These are phyloP conservation scores for Rhea pennata DNA, from an alignment of 2,113 vertebrate genomes.

Conservation along the genomic window DNA sequence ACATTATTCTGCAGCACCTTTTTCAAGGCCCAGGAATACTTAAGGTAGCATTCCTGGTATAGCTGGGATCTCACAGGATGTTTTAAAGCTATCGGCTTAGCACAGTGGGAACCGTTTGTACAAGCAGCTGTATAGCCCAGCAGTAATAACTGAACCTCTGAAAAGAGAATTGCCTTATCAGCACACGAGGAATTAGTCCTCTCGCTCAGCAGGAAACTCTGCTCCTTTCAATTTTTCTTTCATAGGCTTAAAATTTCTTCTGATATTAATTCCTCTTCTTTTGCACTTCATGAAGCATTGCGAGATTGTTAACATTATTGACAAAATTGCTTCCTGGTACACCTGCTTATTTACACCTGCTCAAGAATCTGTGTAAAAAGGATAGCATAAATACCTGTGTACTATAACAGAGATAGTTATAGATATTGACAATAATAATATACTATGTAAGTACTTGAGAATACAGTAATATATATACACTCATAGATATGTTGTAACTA, in stretches of 20 bases:
- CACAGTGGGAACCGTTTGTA: neutral
- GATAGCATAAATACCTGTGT: neutral
- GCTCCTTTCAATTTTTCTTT: neutral
- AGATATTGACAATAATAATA: neutral
- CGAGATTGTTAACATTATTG: neutral
- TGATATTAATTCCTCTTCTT: neutral
- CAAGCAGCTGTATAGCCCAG: neutral
- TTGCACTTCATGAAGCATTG: neutral
- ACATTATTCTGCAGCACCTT: neutral
- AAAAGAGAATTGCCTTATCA: neutral
- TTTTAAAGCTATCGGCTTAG: conserved; percentile 28
- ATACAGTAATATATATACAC: neutral
- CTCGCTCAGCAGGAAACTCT: neutral
- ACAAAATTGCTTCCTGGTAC: neutral
- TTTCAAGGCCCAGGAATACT: neutral
- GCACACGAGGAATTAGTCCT: neutral
- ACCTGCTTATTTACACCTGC: neutral
- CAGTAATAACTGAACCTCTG: neutral
- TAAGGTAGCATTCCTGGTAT: neutral
- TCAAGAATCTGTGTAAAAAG: neutral
- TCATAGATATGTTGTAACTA: neutral
- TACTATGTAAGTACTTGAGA: neutral
- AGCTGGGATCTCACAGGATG: neutral
- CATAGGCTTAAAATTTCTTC: neutral
- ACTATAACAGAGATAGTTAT: neutral